phyloP scores from a whole-genome alignment of 23 tunicate species.

The Phallusia fumigata region DNA sequence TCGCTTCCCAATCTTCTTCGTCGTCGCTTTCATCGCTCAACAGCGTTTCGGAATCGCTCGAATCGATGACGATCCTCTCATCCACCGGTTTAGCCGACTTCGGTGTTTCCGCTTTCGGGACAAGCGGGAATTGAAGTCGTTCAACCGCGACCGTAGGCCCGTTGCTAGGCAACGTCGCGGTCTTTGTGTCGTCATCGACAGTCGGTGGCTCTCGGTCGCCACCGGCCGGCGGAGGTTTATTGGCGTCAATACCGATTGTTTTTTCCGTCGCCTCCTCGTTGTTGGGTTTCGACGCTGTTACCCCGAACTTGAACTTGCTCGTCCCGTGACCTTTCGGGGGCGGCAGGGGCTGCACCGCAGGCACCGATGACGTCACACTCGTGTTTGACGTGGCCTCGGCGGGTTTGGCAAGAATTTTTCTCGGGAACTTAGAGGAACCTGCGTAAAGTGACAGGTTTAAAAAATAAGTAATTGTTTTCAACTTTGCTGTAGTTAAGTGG shows the following conservation, averaged over 20 bases:
- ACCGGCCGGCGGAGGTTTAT: not conserved
- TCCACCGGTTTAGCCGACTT: not conserved
- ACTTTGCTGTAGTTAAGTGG: too few species aligned
- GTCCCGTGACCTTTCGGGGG: not conserved
- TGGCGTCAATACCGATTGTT: not conserved
- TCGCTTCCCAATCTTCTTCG: conserved; percentile 40
- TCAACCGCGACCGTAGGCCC: too few species aligned
- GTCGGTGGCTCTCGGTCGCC: not conserved
- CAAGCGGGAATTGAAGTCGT: not conserved
- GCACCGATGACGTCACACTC: conserved; percentile 3
- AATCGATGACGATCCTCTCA: not conserved
- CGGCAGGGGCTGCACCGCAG: not conserved
- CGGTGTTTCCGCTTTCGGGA: not conserved
- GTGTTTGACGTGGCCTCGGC: not conserved
- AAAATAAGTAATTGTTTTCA: too few species aligned
- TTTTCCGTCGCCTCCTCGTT: too few species aligned
- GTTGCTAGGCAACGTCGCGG: too few species aligned
- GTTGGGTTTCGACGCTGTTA: not conserved
- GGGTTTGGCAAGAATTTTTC: too few species aligned
- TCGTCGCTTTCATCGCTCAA: conserved; percentile 18
- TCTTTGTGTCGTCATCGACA: not conserved
- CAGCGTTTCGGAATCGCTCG: not conserved
- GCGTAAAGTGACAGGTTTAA: too few species aligned
- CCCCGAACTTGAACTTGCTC: not conserved
- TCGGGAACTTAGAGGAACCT: too few species aligned